Evolutionary conservation across 2,113 vertebrate species (phyloP), one percentile per base, ranked within the genome.

Genomic region (Chloropsis cyanopogon): DNA sequence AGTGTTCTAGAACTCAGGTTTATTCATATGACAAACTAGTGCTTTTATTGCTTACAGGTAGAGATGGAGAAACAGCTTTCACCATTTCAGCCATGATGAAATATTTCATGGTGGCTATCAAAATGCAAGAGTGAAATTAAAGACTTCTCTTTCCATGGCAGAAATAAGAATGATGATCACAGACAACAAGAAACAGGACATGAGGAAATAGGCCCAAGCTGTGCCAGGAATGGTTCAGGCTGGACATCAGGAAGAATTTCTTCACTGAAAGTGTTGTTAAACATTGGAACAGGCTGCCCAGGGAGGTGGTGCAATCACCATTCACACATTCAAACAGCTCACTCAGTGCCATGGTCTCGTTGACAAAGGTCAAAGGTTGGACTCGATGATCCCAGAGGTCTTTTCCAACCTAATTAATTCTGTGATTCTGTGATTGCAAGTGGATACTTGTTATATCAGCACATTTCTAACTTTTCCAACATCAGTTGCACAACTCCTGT

Each of bases 1-100:
- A 85, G 22, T 3, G 4, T 57, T 71, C 22, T 13, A 61, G 47
- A 87, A 39, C 11, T 41, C 0, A 0, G 7, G 33, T 56, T 84
- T 79, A 57, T 61, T 84, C 59, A 4, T 41, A 35, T 53, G 50
- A 80, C 77, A 93, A 91, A 19, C 14, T 28, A 39, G 8, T 17
- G 46, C 5, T 91, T 79, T 79, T 72, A 10, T 26, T 46, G 71
- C 33, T 94, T 61, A 72, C 59, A 87, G 78, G 49, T 70, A 85
- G 33, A 76, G 66, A 73, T 57, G 50, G 25, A 80, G 61, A 61
- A 82, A 69, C 25, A 69, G 53, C 42, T 85, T 89, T 88, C 79
- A 63, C 33, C 42, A 14, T 77, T 82, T 82, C 2, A 2, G 54
- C 78, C 82, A n/a, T 6, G 12, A 57, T 50, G 26, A 52, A 82